A percentile compares a stretch with the other conserved stretches of the same genome.
Conservation (phyloP, 2,113 vertebrate species). For the Syrrhaptes paradoxus region DNA sequence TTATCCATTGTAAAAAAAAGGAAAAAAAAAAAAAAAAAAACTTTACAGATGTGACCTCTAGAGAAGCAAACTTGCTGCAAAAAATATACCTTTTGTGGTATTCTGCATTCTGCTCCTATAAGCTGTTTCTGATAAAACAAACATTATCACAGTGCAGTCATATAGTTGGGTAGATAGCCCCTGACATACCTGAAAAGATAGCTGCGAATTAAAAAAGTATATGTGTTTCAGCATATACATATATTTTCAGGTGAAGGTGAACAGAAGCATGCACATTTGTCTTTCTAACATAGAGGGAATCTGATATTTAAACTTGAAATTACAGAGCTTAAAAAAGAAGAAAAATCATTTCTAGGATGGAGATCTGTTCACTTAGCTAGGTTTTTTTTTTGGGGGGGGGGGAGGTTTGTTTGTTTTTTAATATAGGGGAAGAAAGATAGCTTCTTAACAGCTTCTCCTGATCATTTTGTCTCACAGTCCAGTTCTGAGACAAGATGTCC, state of each 20-base stretch:
- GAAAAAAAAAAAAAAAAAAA: not conserved
- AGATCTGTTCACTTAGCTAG: not conserved
- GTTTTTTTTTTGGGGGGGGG: too few relatives aligned
- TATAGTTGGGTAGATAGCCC: not conserved
- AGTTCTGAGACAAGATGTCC: not conserved
- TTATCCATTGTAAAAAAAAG: not conserved
- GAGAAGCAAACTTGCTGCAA: not conserved
- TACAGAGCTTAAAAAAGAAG: not conserved
- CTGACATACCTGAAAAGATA: not conserved
- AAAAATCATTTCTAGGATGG: not conserved
- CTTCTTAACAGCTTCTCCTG: not conserved
- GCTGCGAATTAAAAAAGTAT: not conserved
- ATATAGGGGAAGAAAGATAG: not conserved
- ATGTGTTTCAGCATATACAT: not conserved
- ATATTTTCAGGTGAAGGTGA: not conserved
- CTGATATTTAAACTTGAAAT: not conserved
- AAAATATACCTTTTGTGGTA: not conserved
- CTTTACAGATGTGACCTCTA: not conserved
- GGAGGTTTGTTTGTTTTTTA: not conserved
- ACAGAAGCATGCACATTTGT: not conserved
- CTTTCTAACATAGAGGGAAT: not conserved
- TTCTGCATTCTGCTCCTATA: not conserved
- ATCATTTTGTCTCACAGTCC: not conserved
- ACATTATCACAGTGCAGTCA: not conserved
- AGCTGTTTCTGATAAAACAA: not conserved